These are phyloP conservation scores for Parnassius apollo DNA, from an alignment of 2,888 invertebrate species.

Conservation along the genomic window DNA sequence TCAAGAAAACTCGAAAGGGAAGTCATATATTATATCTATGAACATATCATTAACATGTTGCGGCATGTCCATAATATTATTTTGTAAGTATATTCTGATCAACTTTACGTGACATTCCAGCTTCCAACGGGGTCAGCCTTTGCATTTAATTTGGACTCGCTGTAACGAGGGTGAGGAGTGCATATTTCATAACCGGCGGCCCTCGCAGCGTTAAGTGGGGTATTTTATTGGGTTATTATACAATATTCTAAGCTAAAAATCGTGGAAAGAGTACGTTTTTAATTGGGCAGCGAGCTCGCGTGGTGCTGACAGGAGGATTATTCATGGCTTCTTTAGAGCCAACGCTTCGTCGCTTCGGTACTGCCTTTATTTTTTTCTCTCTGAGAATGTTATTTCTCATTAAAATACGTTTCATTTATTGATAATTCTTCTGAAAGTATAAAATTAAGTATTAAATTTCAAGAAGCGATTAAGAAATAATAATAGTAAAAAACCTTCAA, in stretches of 20 bases:
- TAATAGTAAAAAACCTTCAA: too few species aligned
- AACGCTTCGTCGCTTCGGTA: constrained; percentile 55
- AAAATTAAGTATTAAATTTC: too few species aligned
- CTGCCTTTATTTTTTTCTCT: constrained; percentile 49
- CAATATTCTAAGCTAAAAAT: constrained; percentile 81
- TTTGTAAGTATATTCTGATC: constrained; percentile 1
- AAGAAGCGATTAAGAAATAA: too few species aligned
- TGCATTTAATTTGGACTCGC: constrained; percentile 71
- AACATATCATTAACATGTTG: too few species aligned
- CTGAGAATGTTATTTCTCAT: constrained; percentile 43
- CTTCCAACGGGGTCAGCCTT: constrained; percentile 48
- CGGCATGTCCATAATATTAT: too few species aligned
- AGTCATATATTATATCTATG: too few species aligned
- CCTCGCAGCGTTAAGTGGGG: constrained; percentile 75
- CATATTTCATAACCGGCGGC: constrained; percentile 73
- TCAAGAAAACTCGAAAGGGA: too few species aligned
- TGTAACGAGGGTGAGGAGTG: constrained; percentile 75
- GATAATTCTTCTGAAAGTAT: not conserved
- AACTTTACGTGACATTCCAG: constrained; percentile 21
- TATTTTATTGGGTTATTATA: constrained; percentile 81
- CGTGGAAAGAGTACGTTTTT: constrained; percentile 80
- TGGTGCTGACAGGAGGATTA: constrained; percentile 76
- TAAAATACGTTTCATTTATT: constrained; percentile 19
- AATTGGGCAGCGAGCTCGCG: constrained; percentile 77
- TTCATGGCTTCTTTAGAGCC: constrained; percentile 76